phyloP scores from a whole-genome alignment of 2,113 vertebrate species.

The Gopherus flavomarginatus region DNA sequence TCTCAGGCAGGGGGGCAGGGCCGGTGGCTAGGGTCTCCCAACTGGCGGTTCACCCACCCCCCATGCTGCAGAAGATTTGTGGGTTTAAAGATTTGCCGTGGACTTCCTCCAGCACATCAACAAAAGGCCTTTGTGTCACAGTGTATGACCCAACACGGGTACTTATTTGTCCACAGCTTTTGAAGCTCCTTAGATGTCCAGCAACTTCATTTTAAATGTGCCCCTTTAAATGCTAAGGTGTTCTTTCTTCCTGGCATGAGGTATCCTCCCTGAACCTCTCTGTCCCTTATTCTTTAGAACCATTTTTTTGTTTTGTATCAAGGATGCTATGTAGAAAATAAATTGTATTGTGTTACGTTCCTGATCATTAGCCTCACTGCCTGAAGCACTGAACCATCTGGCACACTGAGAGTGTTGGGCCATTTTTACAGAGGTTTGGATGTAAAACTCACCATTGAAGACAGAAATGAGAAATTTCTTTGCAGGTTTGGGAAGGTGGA shows the following conservation, averaged over 20 bases:
- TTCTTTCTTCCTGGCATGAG: background rate
- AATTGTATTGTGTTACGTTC: background rate
- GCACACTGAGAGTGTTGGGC: background rate
- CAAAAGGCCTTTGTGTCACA: background rate
- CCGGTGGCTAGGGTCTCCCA: too few relatives aligned
- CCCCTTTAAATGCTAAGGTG: accelerated
- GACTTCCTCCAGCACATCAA: background rate
- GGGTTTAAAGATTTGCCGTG: background rate
- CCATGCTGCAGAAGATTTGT: background rate
- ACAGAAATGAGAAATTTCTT: background rate
- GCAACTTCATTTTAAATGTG: background rate
- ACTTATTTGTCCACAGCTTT: background rate
- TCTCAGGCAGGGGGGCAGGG: too few relatives aligned
- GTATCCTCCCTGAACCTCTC: background rate
- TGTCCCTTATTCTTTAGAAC: background rate
- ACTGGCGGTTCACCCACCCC: too few relatives aligned
- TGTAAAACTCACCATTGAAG: background rate
- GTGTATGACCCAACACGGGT: accelerated
- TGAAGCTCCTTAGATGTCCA: background rate
- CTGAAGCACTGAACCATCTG: background rate
- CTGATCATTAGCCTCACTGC: background rate
- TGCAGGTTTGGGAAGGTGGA: background rate
- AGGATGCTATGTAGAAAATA: background rate
- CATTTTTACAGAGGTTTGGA: background rate
- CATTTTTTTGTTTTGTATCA: background rate